A percentile compares a stretch with the other conserved stretches of the same genome.
These are phyloP conservation scores for Charaxes varanes DNA, from an alignment of 1,140 invertebrate species.

Conservation along the genomic window DNA sequence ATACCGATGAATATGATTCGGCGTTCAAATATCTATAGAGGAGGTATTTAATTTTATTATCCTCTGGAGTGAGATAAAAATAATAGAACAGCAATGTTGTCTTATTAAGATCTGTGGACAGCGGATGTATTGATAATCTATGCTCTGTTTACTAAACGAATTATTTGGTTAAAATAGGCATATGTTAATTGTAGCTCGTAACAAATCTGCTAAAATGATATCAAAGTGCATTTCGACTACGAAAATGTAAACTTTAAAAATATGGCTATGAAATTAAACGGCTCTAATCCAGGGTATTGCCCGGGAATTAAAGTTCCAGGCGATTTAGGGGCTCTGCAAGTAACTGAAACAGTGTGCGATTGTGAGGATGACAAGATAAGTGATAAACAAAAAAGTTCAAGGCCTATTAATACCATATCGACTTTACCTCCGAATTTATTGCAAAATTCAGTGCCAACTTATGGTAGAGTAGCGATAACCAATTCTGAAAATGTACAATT, in stretches of 20 bases:
- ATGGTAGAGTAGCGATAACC: slow-evolving; percentile 37
- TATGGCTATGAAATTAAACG: slow-evolving; percentile 36
- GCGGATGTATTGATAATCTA: too few relatives aligned
- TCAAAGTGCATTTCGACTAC: not conserved
- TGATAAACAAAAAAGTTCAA: slow-evolving; percentile 24
- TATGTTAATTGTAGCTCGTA: too few relatives aligned
- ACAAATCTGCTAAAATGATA: too few relatives aligned
- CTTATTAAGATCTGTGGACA: too few relatives aligned
- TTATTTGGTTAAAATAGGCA: too few relatives aligned
- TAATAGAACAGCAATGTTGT: too few relatives aligned
- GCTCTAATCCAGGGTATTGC: slow-evolving; percentile 20
- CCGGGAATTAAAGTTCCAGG: slow-evolving; percentile 37
- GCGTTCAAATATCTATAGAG: too few relatives aligned
- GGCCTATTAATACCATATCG: slow-evolving; percentile 19
- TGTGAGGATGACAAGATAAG: slow-evolving; percentile 24
- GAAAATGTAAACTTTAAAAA: slow-evolving; percentile 14
- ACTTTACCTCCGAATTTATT: slow-evolving; percentile 31
- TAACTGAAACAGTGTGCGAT: slow-evolving; percentile 37
- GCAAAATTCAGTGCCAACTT: slow-evolving; percentile 29
- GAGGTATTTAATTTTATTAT: too few relatives aligned
- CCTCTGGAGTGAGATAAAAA: too few relatives aligned
- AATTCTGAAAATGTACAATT: slow-evolving; percentile 58
- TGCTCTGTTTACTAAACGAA: not conserved
- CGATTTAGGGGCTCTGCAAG: slow-evolving; percentile 45
- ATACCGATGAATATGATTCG: too few relatives aligned